Percentiles rank a stretch among this genome's conserved stretches.
Conservation (phyloP, 2,797 vertebrate genomes). For the Gymnothorax reevesii region DNA sequence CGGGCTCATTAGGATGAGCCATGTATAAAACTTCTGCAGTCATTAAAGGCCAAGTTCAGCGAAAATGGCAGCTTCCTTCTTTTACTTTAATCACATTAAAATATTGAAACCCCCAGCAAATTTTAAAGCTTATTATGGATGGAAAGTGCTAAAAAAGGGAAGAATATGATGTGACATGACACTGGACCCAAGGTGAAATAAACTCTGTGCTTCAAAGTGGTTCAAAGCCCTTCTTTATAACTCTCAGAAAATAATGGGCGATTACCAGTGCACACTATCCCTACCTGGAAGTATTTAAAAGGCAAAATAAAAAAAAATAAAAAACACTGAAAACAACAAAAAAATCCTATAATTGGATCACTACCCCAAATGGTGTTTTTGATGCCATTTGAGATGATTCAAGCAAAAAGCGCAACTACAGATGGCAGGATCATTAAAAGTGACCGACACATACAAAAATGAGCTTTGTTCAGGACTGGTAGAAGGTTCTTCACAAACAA, state of each 20-base stretch:
- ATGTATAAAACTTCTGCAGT: not conserved
- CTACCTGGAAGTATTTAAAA: not conserved
- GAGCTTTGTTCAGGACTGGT: not conserved
- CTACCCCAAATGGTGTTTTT: not conserved
- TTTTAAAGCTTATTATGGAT: not conserved
- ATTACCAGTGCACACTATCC: not conserved
- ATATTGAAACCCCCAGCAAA: not conserved
- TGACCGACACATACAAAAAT: not conserved
- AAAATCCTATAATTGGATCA: not conserved
- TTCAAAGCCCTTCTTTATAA: not conserved
- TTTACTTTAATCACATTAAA: conserved; percentile 15
- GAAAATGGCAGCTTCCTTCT: not conserved
- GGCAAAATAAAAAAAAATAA: not conserved
- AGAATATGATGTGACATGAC: not conserved
- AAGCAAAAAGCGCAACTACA: not conserved
- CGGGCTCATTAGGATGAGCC: not conserved
- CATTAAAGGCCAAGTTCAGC: not conserved
- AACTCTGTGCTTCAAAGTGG: not conserved
- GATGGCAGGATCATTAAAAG: not conserved
- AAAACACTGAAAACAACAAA: not conserved
- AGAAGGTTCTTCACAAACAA: not conserved
- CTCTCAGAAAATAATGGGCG: not conserved
- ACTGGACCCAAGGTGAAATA: not conserved
- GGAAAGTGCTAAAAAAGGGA: not conserved
- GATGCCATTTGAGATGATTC: not conserved